Conservation (phyloP, 2,797 vertebrate species). For the Poeciliopsis gracilis region DNA sequence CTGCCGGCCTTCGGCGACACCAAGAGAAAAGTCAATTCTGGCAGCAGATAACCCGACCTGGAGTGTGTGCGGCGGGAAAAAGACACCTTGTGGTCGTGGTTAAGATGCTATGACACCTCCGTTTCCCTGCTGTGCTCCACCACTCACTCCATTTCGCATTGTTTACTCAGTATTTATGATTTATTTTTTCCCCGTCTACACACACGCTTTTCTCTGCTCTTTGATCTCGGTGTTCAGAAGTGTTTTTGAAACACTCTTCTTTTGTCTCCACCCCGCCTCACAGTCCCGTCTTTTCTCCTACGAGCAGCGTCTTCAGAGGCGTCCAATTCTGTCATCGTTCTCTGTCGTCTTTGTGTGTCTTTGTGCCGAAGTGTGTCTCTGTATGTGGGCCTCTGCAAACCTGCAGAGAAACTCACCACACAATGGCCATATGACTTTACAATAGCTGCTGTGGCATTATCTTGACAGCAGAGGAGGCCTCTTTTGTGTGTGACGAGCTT, state of each 20-base stretch:
- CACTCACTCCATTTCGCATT: conserved; percentile 51
- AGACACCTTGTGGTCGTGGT: conserved; percentile 57
- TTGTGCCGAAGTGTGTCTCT: conserved; percentile 51
- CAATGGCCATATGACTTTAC: conserved; percentile 76
- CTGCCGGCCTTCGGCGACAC: conserved; percentile 61
- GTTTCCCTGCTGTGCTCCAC: conserved; percentile 36
- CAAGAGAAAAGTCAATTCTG: conserved; percentile 53
- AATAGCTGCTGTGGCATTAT: conserved; percentile 72
- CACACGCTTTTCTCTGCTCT: conserved; percentile 45
- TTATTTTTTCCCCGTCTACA: conserved; percentile 34
- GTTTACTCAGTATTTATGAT: conserved; percentile 64
- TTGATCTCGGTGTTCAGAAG: conserved; percentile 75
- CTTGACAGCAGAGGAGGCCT: conserved; percentile 73
- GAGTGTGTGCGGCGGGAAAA: conserved; percentile 12
- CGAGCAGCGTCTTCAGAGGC: conserved; percentile 65
- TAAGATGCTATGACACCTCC: conserved; percentile 58
- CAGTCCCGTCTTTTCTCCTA: conserved; percentile 54
- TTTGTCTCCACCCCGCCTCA: conserved; percentile 58
- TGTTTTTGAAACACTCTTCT: conserved; percentile 74
- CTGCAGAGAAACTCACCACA: conserved; percentile 57
- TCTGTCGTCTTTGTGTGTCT: conserved; percentile 62
- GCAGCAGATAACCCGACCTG: conserved; percentile 44
- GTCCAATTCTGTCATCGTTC: conserved; percentile 75
- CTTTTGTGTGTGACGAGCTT: conserved; percentile 73
- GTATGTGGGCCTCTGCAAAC: conserved; percentile 57